Evolutionary conservation across 2,888 invertebrate species (phyloP).

Genomic region (Apamea epomidion): DNA sequence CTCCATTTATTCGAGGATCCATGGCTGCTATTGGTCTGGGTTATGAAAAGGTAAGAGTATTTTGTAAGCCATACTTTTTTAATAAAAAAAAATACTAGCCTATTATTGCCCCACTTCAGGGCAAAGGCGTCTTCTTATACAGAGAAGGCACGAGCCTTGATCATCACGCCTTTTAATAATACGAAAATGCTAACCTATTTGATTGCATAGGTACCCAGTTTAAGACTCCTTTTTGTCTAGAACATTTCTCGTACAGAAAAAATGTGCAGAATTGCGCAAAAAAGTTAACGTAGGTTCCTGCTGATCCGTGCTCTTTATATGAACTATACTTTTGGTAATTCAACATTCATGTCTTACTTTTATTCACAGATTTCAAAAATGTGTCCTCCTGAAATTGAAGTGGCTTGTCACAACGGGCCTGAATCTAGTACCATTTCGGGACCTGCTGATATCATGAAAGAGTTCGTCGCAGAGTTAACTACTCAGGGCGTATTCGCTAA

Average conservation of each 20-base stretch:
- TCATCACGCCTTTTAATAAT: not conserved
- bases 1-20: constrained; percentile 92
- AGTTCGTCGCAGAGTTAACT: not conserved
- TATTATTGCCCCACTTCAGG: not conserved
- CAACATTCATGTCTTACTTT: not conserved
- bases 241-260: not conserved
- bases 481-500: constrained; percentile 74
- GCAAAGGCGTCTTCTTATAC: not conserved
- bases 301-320: not conserved
- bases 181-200: not conserved
- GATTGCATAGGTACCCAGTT: not conserved
- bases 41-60: constrained; percentile 76
- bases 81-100: not conserved
- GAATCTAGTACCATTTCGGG: constrained; percentile 95
- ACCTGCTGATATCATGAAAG: constrained; percentile 91
- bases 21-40: constrained; percentile 97
- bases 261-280: not conserved
- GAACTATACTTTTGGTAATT: not conserved
- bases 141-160: not conserved
- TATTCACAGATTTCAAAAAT: not conserved
- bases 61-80: not conserved
- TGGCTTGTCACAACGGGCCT: constrained; percentile 95
- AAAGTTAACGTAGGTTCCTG: too few species aligned
- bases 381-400: constrained; percentile 77
- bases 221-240: not conserved